phyloP scores from a whole-genome alignment of 2,113 vertebrate genomes.

The Regulus satrapa region DNA sequence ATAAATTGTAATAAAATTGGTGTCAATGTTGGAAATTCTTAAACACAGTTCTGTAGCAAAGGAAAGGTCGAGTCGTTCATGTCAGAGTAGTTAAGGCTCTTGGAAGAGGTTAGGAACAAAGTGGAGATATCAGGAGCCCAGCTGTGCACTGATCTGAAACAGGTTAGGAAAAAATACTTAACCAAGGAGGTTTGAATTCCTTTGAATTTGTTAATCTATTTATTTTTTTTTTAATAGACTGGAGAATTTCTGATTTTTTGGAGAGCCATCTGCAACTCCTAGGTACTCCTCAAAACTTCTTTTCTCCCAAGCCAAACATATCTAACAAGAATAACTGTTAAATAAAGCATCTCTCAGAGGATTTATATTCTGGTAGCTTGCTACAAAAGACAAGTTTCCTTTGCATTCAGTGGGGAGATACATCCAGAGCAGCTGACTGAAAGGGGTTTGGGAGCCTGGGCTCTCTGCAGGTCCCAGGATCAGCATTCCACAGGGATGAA shows the following conservation, averaged over 20 bases:
- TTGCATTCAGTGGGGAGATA: neutral
- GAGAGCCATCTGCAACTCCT: neutral
- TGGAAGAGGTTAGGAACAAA: neutral
- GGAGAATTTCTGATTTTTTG: neutral
- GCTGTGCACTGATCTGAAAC: neutral
- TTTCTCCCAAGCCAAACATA: neutral
- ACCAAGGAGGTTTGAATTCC: neutral
- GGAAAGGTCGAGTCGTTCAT: neutral
- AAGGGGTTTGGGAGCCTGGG: neutral
- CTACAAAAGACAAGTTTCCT: conserved; percentile 1
- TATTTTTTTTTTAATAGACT: neutral
- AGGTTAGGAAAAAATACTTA: neutral
- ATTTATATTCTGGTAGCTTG: conserved; percentile 45
- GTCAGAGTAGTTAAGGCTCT: neutral
- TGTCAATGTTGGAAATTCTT: neutral
- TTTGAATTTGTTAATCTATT: neutral
- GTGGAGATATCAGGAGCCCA: neutral
- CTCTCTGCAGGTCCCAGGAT: neutral
- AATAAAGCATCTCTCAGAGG: neutral
- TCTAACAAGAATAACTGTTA: conserved; percentile 43
- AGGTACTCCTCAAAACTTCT: conserved; percentile 1
- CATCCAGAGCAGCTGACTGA: neutral
- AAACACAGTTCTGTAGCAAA: neutral
- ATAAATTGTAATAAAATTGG: neutral
- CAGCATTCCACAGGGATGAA: accelerated